A percentile compares a stretch with the other conserved stretches of the same genome.
Conservation (phyloP, 2,797 vertebrate genomes). For the Parauchenoglanis punctatus region DNA sequence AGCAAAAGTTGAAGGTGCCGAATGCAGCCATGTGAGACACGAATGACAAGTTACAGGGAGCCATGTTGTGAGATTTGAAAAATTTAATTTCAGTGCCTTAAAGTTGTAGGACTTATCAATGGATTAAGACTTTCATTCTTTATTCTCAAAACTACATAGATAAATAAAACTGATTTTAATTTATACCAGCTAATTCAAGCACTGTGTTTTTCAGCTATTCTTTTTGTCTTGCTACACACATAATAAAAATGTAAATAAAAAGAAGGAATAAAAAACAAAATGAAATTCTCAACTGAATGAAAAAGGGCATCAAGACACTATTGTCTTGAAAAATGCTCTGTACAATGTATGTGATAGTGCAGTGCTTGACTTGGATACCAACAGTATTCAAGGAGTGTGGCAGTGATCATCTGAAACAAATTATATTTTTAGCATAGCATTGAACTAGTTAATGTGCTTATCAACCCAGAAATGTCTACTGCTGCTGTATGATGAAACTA, state of each 20-base stretch:
- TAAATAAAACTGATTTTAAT: conserved; percentile 3
- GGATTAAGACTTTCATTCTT: background rate
- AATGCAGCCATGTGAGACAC: background rate
- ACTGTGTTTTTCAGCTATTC: background rate
- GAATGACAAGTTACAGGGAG: background rate
- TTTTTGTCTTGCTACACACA: background rate
- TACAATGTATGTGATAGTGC: background rate
- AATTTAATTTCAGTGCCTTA: background rate
- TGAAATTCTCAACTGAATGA: background rate
- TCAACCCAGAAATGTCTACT: conserved; percentile 68
- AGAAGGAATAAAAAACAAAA: background rate
- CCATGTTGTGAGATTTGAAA: background rate
- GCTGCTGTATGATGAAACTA: conserved; percentile 59
- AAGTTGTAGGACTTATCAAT: background rate
- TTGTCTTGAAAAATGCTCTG: background rate
- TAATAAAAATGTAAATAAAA: background rate
- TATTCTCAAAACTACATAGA: background rate
- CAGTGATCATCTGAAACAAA: conserved; percentile 35
- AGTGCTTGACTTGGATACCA: conserved; percentile 6
- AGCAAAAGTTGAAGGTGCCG: background rate
- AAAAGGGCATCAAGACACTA: background rate
- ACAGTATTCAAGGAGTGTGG: conserved; percentile 4
- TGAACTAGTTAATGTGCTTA: conserved; percentile 70
- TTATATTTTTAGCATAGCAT: conserved; percentile 18
- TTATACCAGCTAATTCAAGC: background rate